Conservation (phyloP, 2,888 invertebrate species). For the Lutraria lutraria region DNA sequence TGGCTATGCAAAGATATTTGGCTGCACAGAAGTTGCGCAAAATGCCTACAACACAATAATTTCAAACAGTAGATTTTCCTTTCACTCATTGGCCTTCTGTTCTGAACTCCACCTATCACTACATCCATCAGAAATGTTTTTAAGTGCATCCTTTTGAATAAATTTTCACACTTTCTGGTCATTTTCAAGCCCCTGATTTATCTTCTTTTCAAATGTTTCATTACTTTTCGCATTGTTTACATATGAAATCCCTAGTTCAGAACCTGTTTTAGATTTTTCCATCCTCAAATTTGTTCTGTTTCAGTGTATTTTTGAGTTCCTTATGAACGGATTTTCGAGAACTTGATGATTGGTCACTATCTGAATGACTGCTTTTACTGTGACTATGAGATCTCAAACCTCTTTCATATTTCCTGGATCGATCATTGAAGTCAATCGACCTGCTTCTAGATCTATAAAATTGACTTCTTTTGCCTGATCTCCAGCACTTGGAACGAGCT, state of each 20-base stretch:
- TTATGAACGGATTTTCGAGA: background rate
- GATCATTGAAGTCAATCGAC: background rate
- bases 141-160: conserved; percentile 11
- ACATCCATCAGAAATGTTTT: conserved; percentile 35
- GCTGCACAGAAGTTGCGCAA: too few species aligned
- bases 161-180: background rate
- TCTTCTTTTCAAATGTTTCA: conserved; percentile 14
- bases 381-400: conserved; percentile 15
- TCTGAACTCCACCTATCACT: conserved; percentile 38
- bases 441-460: conserved; percentile 42
- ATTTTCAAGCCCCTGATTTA: conserved; percentile 1
- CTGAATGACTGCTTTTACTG: conserved; percentile 20
- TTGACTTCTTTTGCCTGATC: conserved; percentile 16
- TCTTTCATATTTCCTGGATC: conserved; percentile 21
- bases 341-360: background rate
- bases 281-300: conserved; percentile 24
- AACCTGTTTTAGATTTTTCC: conserved; percentile 14
- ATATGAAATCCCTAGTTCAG: background rate
- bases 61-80: background rate
- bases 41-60: background rate
- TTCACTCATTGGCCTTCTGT: background rate
- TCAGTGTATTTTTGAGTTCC: conserved; percentile 27
- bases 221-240: conserved; percentile 36
- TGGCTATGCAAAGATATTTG: too few species aligned
- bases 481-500: conserved; percentile 12